Base-by-base conservation (phyloP, 2,888 invertebrate species). In the Mayetiola destructor region DNA sequence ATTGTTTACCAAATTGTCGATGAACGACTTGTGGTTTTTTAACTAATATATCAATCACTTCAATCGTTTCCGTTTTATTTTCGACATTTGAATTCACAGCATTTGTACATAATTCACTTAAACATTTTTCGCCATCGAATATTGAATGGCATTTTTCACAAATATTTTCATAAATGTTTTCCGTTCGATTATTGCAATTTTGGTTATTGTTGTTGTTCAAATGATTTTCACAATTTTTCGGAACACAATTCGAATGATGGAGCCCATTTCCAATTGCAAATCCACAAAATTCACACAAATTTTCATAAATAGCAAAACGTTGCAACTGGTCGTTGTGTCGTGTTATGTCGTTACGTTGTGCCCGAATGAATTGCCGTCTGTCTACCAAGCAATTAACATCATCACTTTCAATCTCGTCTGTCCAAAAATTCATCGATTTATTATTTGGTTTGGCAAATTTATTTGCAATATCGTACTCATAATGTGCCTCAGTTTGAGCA, bases 221-320 rank as follows among this genome's bases (percentile, higher is more conserved):
- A 3, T 48, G 56, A 32, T 8, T 42, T 8, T 23, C 1, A 21
- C n/a, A 21, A n/a, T 52, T 30, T 23, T n/a, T 66, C 68, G 63
- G 67, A 66, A 58, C 71, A 72, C 60, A 71, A 69, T 55, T 68
- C 65, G 59, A 70, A 71, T 61, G 68, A 64, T 16, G 66, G 14
- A 69, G 69, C 59, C 66, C 67, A 21, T 48, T 48, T n/a, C 48
- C 42, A 2, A 70, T 66, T 0, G 70, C 70, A 59, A 71, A 70
- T 52, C 70, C 70, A 59, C 71, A 71, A 55, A 69, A 68, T 37
- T 66, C 66, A 58, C 71, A 71, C 27, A 72, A 59, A 63, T 71
- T 72, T 61, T 71, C 70, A 55, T 71, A 71, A 36, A 62, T 21
- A 21, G 35, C 55, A 27, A 55, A 55, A 23, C 23, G 35, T 37